Evolutionary conservation across 2,888 invertebrate species (phyloP).

Genomic region (Dryocosmus kuriphilus): DNA sequence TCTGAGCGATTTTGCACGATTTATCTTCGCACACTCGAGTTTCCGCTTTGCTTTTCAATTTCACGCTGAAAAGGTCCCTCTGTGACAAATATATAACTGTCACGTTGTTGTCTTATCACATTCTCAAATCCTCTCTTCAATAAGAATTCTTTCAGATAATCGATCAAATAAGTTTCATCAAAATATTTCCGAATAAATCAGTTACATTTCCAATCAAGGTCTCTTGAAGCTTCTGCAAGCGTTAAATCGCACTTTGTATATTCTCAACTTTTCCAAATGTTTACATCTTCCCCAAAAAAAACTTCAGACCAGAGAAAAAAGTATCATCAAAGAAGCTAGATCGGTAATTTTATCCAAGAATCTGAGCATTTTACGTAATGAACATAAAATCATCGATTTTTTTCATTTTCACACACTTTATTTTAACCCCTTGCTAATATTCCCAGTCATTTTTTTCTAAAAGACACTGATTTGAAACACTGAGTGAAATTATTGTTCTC

Average conservation of each 20-base stretch:
- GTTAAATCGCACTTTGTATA: neutral
- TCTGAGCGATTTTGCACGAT: conserved; percentile 14
- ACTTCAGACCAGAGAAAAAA: neutral
- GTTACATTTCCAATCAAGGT: neutral
- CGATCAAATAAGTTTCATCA: neutral
- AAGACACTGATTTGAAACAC: neutral
- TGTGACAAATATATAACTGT: neutral
- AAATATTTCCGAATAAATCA: neutral
- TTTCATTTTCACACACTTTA: neutral
- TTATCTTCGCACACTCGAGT: conserved; percentile 20
- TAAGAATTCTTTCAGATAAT: neutral
- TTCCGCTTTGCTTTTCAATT: conserved; percentile 21
- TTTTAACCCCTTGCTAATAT: neutral
- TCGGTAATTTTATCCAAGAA: neutral
- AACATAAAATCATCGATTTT: neutral
- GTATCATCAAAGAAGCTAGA: neutral
- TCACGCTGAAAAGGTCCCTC: conserved; percentile 13
- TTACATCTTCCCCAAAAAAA: conserved; percentile 6
- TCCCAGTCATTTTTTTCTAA: neutral
- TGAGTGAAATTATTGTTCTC: neutral
- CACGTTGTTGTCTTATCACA: neutral
- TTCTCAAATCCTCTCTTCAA: neutral
- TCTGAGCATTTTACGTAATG: neutral
- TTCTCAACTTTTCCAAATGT: neutral
- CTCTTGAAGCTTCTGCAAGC: neutral